Base-by-base conservation (phyloP, 2,797 vertebrate species). In the Catharus ustulatus region DNA sequence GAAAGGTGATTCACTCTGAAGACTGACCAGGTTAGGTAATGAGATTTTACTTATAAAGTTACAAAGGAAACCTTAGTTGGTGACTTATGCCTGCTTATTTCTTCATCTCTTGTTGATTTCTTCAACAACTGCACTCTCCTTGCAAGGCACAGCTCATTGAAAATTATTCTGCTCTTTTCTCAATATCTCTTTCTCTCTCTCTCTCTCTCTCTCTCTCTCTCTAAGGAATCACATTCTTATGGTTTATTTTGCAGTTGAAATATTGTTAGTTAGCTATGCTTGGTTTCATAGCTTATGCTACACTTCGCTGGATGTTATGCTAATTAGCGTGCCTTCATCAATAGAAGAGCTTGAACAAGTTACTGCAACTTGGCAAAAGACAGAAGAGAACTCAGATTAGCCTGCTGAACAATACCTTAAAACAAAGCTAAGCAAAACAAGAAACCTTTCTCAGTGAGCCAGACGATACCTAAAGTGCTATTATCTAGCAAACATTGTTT, bases 1-100 rank as follows among this genome's bases (percentile, higher is more conserved):
- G 51, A 87, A 85, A 87, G 46, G 19, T 69, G 38, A 67, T 73
- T 91, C 29, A 62, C 58, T 36, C 23, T 83, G 38, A 88, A 29
- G 38, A 84, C 48, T 82, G 22, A 14, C 20, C 32, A 10, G 16
- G 18, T 82, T 86, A 94, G 30, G n/a, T 96, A 29, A 43, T 34
- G 43, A 81, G 69, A 38, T 48, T 51, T 42, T 79, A 6, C 66
- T 81, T 48, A 34, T 58, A 54, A 86, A 76, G 8, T 57, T 71
- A 54, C 27, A 84, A 76, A 86, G 8, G 23, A 93, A 69, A 75
- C 10, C 27, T 76, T 64, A 42, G 11, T 29, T 0, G 0, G 8
- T 74, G 57, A 58, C 24, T 91, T 97, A 67, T 42, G n/a, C 71
- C 92, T 88, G 71, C 63, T 91, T 88, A 86, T 91, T 94, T 78